Evolutionary conservation across 2,888 invertebrate species (phyloP).

Genomic region (Neoitamus cyanurus): DNA sequence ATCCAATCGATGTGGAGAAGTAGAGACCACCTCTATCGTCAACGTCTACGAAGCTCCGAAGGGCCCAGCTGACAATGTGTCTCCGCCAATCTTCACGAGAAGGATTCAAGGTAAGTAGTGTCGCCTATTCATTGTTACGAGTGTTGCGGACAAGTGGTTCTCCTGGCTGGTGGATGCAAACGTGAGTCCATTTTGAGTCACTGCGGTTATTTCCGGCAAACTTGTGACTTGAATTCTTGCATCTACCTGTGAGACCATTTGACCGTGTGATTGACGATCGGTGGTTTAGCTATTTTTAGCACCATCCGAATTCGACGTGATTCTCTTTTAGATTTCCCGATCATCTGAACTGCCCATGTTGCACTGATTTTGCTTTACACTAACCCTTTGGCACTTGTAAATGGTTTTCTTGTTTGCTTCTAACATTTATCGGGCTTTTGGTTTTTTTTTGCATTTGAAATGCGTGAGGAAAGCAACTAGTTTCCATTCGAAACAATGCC

Average conservation of each 20-base stretch:
- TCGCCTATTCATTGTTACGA: neutral
- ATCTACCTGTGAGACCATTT: slow-evolving; percentile 22
- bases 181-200: slow-evolving; percentile 6
- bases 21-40: slow-evolving; percentile 65
- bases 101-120: slow-evolving; percentile 65
- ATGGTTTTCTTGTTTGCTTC: neutral
- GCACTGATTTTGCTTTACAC: neutral
- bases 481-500: neutral
- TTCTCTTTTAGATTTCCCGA: neutral
- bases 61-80: slow-evolving; percentile 59
- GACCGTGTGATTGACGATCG: slow-evolving; percentile 23
- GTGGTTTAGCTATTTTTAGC: slow-evolving; percentile 28
- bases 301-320: neutral
- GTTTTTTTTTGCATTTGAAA: neutral
- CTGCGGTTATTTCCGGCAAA: slow-evolving; percentile 4
- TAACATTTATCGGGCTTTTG: neutral
- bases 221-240: slow-evolving; percentile 25
- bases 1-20: slow-evolving; percentile 70
- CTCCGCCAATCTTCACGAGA: slow-evolving; percentile 66
- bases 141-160: slow-evolving; percentile 50
- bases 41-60: slow-evolving; percentile 64
- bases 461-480: neutral
- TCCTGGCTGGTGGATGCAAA: neutral
- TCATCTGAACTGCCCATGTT: slow-evolving; percentile 16
- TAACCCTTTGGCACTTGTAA: neutral